Evolutionary conservation across 2,797 vertebrate genomes (phyloP).

Genomic region (Acridotheres tristis): DNA sequence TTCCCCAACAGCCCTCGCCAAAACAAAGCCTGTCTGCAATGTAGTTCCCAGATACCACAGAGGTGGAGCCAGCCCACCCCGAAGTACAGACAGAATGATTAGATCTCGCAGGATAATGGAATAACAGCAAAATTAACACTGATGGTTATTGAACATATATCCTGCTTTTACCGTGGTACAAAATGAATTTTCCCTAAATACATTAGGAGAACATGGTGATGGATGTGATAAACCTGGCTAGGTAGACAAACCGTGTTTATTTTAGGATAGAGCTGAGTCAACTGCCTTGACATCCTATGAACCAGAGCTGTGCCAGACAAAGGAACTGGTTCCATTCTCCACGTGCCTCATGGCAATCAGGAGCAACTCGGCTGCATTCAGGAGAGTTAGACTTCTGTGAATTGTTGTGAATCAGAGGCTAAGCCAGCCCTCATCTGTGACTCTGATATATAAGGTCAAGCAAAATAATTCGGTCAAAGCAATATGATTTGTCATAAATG

Average conservation of each 20-base stretch:
- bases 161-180: background rate
- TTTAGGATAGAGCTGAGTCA: background rate
- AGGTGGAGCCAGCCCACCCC: slow-evolving; percentile 50
- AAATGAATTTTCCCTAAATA: slow-evolving; percentile 13
- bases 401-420: background rate
- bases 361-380: background rate
- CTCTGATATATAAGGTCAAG: background rate
- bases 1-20: slow-evolving; percentile 7
- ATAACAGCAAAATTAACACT: slow-evolving; percentile 43
- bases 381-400: background rate
- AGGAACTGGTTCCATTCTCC: background rate
- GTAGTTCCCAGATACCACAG: slow-evolving; percentile 53
- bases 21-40: slow-evolving; percentile 55
- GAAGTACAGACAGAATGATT: slow-evolving; percentile 30
- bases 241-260: background rate
- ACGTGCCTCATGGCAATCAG: background rate
- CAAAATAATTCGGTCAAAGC: background rate
- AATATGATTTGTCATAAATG: background rate
- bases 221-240: background rate
- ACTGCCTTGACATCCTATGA: background rate
- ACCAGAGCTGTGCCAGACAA: background rate
- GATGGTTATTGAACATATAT: background rate
- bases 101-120: slow-evolving; percentile 38
- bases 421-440: background rate
- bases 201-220: background rate